These are phyloP conservation scores for Callocephalon fimbriatum DNA, from an alignment of 2,113 vertebrate species.

Conservation along the genomic window DNA sequence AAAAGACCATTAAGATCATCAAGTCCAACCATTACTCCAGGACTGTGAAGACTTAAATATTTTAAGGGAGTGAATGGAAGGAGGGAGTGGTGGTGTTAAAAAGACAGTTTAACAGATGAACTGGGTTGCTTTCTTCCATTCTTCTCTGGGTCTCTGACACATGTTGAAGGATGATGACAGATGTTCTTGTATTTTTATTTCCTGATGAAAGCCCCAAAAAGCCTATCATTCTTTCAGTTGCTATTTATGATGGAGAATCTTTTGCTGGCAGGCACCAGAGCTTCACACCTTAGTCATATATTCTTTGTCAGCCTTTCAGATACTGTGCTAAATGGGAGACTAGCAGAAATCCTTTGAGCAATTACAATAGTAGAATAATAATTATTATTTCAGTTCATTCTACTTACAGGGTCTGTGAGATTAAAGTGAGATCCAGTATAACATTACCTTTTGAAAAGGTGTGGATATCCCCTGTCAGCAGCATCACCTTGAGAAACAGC, in stretches of 20 bases:
- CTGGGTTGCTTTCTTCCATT: constrained; percentile 1
- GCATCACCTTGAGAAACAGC: not conserved
- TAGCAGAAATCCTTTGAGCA: constrained; percentile 47
- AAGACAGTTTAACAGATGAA: not conserved
- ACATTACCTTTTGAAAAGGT: not conserved
- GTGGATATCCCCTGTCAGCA: not conserved
- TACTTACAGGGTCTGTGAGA: constrained; percentile 6
- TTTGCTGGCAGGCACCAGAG: not conserved
- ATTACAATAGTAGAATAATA: constrained; percentile 54
- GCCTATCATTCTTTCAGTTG: not conserved
- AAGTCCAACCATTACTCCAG: not conserved
- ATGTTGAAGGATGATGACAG: not conserved
- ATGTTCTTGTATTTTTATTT: constrained; percentile 20
- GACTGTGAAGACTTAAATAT: not conserved
- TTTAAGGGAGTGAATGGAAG: not conserved
- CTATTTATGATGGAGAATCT: constrained; percentile 43
- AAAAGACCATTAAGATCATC: not conserved
- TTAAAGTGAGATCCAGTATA: constrained; percentile 21
- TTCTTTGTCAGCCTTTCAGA: constrained; percentile 35
- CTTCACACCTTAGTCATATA: constrained; percentile 45
- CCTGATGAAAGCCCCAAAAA: constrained; percentile 21
- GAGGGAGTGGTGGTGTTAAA: not conserved
- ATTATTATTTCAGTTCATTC: constrained; percentile 31
- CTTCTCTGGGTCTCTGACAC: not conserved
- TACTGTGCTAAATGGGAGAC: constrained; percentile 13